Conservation (phyloP, 2,113 vertebrate species). For the Tichodroma muraria region DNA sequence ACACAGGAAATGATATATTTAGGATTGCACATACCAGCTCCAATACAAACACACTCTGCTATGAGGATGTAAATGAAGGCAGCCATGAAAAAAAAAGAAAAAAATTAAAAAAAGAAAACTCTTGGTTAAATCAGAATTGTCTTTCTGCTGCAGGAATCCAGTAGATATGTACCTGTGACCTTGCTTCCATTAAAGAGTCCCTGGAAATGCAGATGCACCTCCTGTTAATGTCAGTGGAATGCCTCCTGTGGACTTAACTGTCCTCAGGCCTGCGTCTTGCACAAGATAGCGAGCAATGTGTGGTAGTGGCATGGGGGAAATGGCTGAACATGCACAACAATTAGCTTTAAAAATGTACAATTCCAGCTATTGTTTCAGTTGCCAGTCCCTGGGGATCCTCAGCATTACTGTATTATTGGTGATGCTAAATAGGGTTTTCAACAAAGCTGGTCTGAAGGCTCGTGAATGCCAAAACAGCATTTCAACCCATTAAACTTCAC, state of each 20-base stretch:
- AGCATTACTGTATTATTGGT: background rate
- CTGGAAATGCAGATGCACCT: background rate
- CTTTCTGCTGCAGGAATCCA: background rate
- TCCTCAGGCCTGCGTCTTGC: background rate
- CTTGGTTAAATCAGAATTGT: background rate
- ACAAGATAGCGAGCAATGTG: background rate
- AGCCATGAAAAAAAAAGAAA: background rate
- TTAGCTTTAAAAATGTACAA: slow-evolving; percentile 15
- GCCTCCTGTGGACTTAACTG: background rate
- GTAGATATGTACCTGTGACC: background rate
- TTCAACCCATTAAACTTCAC: slow-evolving; percentile 23
- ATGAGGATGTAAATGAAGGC: rapidly evolving
- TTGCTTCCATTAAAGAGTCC: background rate
- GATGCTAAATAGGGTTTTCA: slow-evolving; percentile 51
- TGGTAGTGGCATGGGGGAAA: background rate
- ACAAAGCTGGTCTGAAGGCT: slow-evolving; percentile 8
- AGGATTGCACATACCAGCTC: background rate
- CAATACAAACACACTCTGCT: background rate
- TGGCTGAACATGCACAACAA: background rate
- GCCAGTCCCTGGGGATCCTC: background rate
- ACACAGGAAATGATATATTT: background rate
- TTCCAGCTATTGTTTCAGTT: slow-evolving; percentile 12
- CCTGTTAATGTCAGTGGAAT: background rate
- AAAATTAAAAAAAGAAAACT: background rate
- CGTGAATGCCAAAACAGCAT: slow-evolving; percentile 32